Conservation (phyloP, 2,113 vertebrate species). For the Eidolon helvum region DNA sequence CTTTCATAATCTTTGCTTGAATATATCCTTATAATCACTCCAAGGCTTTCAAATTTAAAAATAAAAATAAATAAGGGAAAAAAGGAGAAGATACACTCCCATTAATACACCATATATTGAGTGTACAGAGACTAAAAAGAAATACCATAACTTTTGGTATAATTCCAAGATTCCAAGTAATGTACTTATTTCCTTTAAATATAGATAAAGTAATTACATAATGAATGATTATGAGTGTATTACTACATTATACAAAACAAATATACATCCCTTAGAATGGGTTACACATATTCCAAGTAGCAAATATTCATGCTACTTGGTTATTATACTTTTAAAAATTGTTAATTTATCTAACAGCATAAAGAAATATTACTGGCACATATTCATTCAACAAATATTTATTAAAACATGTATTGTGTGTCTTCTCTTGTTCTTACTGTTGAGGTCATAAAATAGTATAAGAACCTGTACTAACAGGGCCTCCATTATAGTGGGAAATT, state of each 20-base stretch:
- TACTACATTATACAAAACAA: neutral
- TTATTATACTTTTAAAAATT: neutral
- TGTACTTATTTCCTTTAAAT: slow-evolving; percentile 40
- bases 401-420: neutral
- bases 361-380: neutral
- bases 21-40: neutral
- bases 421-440: neutral
- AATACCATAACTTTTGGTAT: neutral
- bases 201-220: neutral
- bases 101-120: neutral
- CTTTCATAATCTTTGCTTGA: slow-evolving; percentile 3
- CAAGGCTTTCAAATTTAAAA: slow-evolving; percentile 39
- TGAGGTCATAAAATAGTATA: slow-evolving; percentile 15
- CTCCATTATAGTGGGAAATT: neutral
- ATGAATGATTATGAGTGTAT: neutral
- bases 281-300: neutral
- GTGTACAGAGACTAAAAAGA: neutral
- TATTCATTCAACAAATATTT: neutral
- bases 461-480: neutral
- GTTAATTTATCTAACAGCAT: neutral
- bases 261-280: neutral
- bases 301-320: neutral
- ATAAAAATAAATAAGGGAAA: neutral
- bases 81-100: neutral
- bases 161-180: slow-evolving; percentile 5